A percentile compares a stretch with the other conserved stretches of the same genome.
These are phyloP conservation scores for Mobula hypostoma DNA, from an alignment of 2,113 vertebrate species.

Conservation along the genomic window DNA sequence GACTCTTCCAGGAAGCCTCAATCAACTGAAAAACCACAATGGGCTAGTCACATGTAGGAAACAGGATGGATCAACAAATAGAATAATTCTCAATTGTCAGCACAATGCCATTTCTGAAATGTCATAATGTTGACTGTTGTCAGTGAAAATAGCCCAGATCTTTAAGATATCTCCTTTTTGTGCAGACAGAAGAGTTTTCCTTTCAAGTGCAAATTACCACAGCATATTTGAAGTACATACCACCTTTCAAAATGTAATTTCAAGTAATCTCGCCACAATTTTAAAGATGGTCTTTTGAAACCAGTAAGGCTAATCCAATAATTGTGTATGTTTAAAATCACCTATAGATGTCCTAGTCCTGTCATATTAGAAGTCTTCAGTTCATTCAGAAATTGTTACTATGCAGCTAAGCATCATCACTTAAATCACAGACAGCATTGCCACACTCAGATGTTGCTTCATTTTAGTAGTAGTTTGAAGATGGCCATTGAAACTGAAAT, in stretches of 20 bases:
- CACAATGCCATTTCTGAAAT: neutral
- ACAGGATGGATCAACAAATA: neutral
- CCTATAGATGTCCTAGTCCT: neutral
- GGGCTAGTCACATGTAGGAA: neutral
- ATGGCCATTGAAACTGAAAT: neutral
- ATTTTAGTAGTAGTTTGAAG: neutral
- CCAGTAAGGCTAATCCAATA: neutral
- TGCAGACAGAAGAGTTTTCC: neutral
- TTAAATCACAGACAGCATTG: neutral
- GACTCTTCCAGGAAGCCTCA: neutral
- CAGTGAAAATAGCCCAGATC: neutral
- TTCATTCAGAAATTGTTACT: neutral
- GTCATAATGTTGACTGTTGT: neutral
- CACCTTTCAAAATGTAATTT: neutral
- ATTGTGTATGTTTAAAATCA: neutral
- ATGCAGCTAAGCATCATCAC: neutral
- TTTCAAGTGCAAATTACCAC: neutral
- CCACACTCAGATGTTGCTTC: neutral
- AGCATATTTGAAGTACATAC: neutral
- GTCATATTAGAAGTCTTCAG: neutral
- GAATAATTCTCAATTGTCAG: slow-evolving; percentile 9
- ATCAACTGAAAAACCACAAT: slow-evolving; percentile 7
- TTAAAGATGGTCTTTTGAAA: neutral
- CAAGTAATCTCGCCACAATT: neutral
- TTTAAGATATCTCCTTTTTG: neutral